Conservation (phyloP, 2,113 vertebrate genomes). For the Caranx melampygus region DNA sequence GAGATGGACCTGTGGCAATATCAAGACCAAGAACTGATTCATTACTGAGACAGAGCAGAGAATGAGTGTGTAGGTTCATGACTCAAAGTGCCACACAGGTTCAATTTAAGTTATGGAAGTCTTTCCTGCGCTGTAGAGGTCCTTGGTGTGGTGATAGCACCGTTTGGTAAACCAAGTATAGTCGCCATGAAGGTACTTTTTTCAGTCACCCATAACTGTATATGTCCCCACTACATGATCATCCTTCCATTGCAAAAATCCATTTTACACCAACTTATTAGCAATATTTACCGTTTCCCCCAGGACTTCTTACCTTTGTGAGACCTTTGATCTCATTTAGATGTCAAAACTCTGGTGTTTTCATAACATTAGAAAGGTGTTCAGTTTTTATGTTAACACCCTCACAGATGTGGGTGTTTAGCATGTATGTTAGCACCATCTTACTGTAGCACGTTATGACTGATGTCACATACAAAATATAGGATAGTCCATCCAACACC, state of each 20-base stretch:
- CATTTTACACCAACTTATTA: too few species aligned
- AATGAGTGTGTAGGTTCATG: conserved; percentile 17
- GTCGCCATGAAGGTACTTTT: neutral
- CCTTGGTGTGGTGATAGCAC: neutral
- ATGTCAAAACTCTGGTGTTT: too few species aligned
- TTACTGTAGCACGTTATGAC: too few species aligned
- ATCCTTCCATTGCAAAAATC: neutral
- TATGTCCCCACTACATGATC: neutral
- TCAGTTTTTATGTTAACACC: too few species aligned
- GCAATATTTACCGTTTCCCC: neutral
- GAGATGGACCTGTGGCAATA: conserved; percentile 35
- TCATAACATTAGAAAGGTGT: too few species aligned
- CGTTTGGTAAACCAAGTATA: neutral
- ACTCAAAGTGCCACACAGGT: conserved; percentile 37
- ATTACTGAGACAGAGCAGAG: conserved; percentile 27
- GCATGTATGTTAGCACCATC: too few species aligned
- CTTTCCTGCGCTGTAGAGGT: neutral
- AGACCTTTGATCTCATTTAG: too few species aligned
- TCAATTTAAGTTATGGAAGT: conserved; percentile 31
- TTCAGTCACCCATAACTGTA: too few species aligned
- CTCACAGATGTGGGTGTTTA: too few species aligned
- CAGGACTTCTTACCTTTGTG: neutral
- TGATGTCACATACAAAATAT: too few species aligned
- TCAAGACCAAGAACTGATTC: conserved; percentile 11
- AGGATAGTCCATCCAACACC: too few species aligned